Evolutionary conservation across 1,140 invertebrate genomes (phyloP).

Genomic region (Lycorma delicatula): DNA sequence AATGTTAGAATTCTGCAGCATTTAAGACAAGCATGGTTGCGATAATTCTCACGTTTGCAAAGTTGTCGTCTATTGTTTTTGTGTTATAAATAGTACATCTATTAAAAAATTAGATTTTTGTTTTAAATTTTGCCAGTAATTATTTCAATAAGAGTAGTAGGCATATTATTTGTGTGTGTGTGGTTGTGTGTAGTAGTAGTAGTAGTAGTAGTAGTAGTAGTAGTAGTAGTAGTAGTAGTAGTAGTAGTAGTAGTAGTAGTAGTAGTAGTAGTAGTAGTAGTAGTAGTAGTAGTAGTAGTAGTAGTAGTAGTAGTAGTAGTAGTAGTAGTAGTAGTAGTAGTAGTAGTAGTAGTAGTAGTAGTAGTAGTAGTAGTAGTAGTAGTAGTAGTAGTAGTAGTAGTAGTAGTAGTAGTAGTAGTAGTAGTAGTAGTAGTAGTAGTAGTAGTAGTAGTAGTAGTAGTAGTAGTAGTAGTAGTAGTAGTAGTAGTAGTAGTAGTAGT

Average conservation of each 20-base stretch:
- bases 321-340: constrained; percentile 1
- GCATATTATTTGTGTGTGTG: too few relatives aligned
- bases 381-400: constrained; percentile 1
- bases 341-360: constrained; percentile 2
- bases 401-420: constrained; percentile 2
- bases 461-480: constrained; percentile 2
- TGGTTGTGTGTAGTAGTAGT: not conserved
- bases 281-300: constrained; percentile 2
- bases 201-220: constrained; percentile 1
- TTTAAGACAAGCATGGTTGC: too few relatives aligned
- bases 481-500: constrained; percentile 3
- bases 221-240: constrained; percentile 2
- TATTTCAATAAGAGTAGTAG: too few relatives aligned
- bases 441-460: constrained; percentile 1
- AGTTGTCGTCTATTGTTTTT: too few relatives aligned
- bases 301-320: constrained; percentile 3
- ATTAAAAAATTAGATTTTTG: too few relatives aligned
- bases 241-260: constrained; percentile 3
- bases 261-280: constrained; percentile 1
- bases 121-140: too few relatives aligned
- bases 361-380: constrained; percentile 3
- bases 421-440: constrained; percentile 3
- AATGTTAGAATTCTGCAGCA: too few relatives aligned
- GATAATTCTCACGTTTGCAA: too few relatives aligned
- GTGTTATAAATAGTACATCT: too few relatives aligned